These are phyloP conservation scores for Pristionchus japonicus DNA, from an alignment of 2,888 invertebrate species.

Conservation along the genomic window DNA sequence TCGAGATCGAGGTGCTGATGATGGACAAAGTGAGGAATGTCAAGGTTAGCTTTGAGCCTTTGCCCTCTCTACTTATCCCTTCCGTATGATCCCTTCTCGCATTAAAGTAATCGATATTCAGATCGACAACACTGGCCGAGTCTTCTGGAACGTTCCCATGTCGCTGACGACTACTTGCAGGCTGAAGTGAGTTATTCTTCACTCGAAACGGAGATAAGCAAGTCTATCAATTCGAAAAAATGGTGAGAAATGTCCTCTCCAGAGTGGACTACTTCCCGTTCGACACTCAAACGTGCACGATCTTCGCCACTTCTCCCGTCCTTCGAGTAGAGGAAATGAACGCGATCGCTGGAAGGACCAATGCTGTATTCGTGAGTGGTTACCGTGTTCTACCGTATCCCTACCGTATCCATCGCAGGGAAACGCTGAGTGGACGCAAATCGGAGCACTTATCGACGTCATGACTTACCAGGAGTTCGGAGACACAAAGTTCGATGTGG, in stretches of 20 bases:
- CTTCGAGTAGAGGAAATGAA: conserved; percentile 25
- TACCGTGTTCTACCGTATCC: neutral
- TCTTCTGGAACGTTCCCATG: conserved; percentile 38
- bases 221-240: no score
- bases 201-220: neutral
- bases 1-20: conserved; percentile 30
- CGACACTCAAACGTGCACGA: conserved; percentile 41
- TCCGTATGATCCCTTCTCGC: neutral
- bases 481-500: conserved; percentile 35
- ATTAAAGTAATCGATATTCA: neutral
- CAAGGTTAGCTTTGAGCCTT: neutral
- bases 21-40: conserved; percentile 42
- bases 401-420: neutral
- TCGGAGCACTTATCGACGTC: conserved; percentile 1
- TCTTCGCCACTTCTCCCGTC: conserved; percentile 38
- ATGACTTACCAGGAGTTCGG: neutral
- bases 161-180: conserved; percentile 15
- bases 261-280: conserved; percentile 36
- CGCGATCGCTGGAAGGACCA: neutral
- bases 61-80: neutral
- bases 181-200: neutral
- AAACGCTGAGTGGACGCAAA: conserved; percentile 28
- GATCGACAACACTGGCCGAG: conserved; percentile 23
- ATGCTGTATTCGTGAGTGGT: conserved; percentile 35
- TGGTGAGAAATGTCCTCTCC: no score